Evolutionary conservation across 2,113 vertebrate species (phyloP), one percentile per base, ranked within the genome.

Genomic region (Neolamprologus sp.): DNA sequence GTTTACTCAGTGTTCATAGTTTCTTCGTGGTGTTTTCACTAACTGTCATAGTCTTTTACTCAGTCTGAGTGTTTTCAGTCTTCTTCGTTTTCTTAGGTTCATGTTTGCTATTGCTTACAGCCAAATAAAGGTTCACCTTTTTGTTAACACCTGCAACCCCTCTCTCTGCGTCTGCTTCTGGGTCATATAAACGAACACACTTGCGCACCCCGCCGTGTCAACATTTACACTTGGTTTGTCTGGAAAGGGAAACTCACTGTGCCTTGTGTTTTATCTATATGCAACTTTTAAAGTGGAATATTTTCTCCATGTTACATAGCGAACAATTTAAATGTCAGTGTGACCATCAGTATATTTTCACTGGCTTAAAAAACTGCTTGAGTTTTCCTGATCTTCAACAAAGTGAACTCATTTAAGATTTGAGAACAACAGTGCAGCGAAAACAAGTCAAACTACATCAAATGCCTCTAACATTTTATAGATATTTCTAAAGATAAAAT

Each of bases 131-230:
- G 51, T 54, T 54, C 51, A 21, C n/a, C 51, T 21, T 54, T 54
- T 54, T 54, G 51, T 21, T 21, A 54, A 54, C 51, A 54, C 51
- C 51, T 21, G n/a, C 51, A 54, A 54, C 0, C 51, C 51, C 51
- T 54, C n/a, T 54, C 10, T 54, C 51, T 54, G 49, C 49, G 3
- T 53, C 19, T 53, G 0, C 5, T 54, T 54, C 51, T 54, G n/a
- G 51, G n/a, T 54, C 1, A 21, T 54, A 54, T 54, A 54, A 21
- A 54, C 2, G 2, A 54, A 21, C 51, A 54, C n/a, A 21, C 51
- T 12, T 54, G n/a, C n/a, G 3, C 51, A 1, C n/a, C n/a, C n/a
- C 2, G 10, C 5, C 0, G 10, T 54, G 51, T 0, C n/a, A 54
- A 12, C 5, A 12, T 54, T 54, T 54, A 21, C 51, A 21, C 51